Evolutionary conservation across 2,797 vertebrate genomes (phyloP), one percentile per base, ranked within the genome.

Genomic region (Spinus olivaceus): DNA sequence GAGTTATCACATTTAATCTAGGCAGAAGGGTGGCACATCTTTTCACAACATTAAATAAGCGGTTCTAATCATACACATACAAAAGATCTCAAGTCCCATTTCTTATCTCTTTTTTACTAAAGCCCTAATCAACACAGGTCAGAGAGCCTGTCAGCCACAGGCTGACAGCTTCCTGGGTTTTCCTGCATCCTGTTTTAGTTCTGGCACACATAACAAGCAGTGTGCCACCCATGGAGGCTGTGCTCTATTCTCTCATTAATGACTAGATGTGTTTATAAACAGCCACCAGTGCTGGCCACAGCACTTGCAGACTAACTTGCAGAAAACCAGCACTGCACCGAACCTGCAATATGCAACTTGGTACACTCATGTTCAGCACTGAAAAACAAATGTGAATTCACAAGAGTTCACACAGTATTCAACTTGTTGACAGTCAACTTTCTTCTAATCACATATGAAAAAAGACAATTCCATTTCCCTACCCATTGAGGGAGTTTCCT

Each of bases 191-290:
- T 19, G 23, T 56, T 66, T 73, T 21, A 49, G 21, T 12, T 42
- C 32, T 66, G 0, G 0, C 14, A 28, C 19, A 44, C 2, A 0
- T 18, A 83, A 66, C 10, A 76, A 86, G 35, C 30, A 41, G 25
- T 17, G 49, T 56, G 39, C 3, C 51, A 80, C 47, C 23, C 10
- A 5, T 0, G 1, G 18, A 69, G 35, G n/a, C 44, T 44, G 37
- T n/a, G 17, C 19, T 35, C 12, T 14, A 8, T 23, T 84, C 32
- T 69, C 37, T 49, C 61, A 15, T 25, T 50, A 57, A 42, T 21
- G 7, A 74, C 6, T 10, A 19, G 5, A 8, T 24, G 4, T 22
- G 53, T 51, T 78, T 41, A 44, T 44, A 24, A 81, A 64, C 1
- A 82, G 51, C 12, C 50, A 71, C 6, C 39, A 77, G 8, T 18